Base-by-base conservation (phyloP, 2,888 invertebrate species). In the Pristionchus entomophagus region DNA sequence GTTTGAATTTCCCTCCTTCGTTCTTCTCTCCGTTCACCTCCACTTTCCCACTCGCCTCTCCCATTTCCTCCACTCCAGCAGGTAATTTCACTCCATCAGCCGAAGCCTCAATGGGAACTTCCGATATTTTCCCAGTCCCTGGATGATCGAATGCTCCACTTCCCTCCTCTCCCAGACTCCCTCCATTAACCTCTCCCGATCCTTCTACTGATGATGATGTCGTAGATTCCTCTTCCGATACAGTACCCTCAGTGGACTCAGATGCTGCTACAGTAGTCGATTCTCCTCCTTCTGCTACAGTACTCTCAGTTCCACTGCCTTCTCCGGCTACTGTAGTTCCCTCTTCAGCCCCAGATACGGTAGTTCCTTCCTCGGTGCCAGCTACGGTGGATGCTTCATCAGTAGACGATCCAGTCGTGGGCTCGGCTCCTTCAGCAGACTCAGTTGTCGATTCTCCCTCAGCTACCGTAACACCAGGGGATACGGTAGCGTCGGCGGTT, bases 131-230 rank as follows among this genome's bases (percentile, higher is more conserved):
- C 6, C 78, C 45, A 2, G 73, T 65, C 41, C 56, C 83, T 17
- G 85, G 26, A 26, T n/a, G 53, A 78, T 69, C 65, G n/a, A 81
- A 80, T 6, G 85, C 86, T 32, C 86, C 85, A 26, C 87, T 86
- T 32, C 53, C 86, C 35, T 65, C 73, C 22, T 56, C 69, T 29
- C 77, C 87, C 5, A 82, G 45, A 8, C 59, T 73, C 35, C 87
- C 82, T 53, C 84, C 84, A 77, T 84, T 41, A 12, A 53, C 53
- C 83, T 86, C 88, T 85, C 88, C 88, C 35, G 87, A 87, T 32
- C 78, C 88, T 56, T 88, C 88, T 0, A 84, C 38, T 14, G 14
- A 17, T 45, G 45, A 45, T 6, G 14, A 17, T 0, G 85, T 86
- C 45, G 83, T 56, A 0, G 87, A 38, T 26, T 65, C 56, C 8